Conservation (phyloP, 92 coral and sea anemone species). For the Phenganax subtilis region DNA sequence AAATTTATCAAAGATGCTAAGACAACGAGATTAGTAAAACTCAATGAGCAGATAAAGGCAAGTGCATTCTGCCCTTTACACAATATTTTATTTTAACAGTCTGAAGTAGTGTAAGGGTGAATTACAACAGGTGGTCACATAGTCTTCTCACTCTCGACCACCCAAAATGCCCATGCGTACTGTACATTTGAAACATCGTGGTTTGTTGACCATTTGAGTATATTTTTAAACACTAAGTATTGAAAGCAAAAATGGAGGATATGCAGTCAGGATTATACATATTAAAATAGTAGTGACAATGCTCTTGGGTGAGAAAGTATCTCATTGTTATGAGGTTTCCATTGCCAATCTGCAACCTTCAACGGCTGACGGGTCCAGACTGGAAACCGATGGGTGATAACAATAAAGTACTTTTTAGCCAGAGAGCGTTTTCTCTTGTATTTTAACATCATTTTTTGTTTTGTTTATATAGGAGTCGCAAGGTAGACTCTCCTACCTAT, state of each 20-base stretch:
- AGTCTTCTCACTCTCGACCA: background rate
- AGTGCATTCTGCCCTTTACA: background rate
- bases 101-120: background rate
- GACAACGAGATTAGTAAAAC: conserved; percentile 69
- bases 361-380: background rate
- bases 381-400: background rate
- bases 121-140: conserved; percentile 16
- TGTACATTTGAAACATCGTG: too few relatives aligned
- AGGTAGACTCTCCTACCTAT: conserved; percentile 71
- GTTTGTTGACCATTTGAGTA: too few relatives aligned
- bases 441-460: background rate
- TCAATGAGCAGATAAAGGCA: conserved; percentile 84
- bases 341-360: too few relatives aligned
- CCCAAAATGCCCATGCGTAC: too few relatives aligned
- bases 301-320: too few relatives aligned
- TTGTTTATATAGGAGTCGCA: conserved; percentile 63
- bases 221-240: too few relatives aligned
- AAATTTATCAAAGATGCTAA: conserved; percentile 88
- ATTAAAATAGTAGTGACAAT: too few relatives aligned
- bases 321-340: too few relatives aligned
- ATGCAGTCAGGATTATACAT: too few relatives aligned
- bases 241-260: too few relatives aligned
- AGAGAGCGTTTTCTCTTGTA: background rate
- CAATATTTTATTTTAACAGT: background rate
- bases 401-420: background rate